Evolutionary conservation across 2,888 invertebrate genomes (phyloP).

Genomic region (Abrostola triplasia): DNA sequence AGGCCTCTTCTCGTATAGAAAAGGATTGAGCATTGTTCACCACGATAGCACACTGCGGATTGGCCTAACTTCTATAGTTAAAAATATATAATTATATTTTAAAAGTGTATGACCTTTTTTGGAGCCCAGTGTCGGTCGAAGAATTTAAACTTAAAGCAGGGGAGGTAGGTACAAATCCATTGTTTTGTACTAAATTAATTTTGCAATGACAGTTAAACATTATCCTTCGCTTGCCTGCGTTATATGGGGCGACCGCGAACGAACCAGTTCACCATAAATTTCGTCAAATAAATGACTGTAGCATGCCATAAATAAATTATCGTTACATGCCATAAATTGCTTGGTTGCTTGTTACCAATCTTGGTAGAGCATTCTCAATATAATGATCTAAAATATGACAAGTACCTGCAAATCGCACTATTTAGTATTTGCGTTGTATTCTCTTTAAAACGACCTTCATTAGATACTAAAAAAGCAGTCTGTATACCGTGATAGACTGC

Average conservation of each 20-base stretch:
- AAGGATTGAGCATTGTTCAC: no score
- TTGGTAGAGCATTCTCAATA: neutral
- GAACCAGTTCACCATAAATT: slow-evolving; percentile 27
- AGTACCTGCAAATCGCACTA: neutral
- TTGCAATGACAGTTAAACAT: slow-evolving; percentile 23
- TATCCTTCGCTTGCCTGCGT: slow-evolving; percentile 5
- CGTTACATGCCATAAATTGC: slow-evolving; percentile 11
- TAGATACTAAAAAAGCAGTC: no score
- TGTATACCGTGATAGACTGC: no score
- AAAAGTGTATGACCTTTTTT: no score
- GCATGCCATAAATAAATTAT: slow-evolving; percentile 20
- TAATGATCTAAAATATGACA: neutral
- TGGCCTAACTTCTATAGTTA: no score
- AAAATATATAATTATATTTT: no score
- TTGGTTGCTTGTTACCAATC: neutral
- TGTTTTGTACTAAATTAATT: slow-evolving; percentile 12
- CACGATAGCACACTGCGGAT: no score
- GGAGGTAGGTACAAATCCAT: no score
- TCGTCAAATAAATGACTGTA: slow-evolving; percentile 29
- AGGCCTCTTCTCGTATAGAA: no score
- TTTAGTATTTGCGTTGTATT: neutral
- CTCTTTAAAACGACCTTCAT: no score
- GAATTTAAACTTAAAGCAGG: no score
- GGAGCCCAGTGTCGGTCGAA: no score
- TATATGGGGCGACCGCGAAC: slow-evolving; percentile 14